Percentiles rank a stretch among this genome's conserved stretches.
Conservation (phyloP, 2,888 invertebrate species). For the Plutella xylostella region DNA sequence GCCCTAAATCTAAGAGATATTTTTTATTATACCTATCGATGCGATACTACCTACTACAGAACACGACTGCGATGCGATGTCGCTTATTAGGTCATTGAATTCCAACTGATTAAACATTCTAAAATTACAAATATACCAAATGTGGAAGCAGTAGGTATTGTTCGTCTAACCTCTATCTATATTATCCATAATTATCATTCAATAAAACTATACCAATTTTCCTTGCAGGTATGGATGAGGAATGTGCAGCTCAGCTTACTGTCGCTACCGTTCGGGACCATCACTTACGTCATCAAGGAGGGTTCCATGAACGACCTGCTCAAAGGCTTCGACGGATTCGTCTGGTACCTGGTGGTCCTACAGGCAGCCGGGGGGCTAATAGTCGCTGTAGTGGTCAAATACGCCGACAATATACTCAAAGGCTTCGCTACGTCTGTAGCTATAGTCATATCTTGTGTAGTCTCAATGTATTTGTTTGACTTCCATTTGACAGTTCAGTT, state of each 20-base stretch:
- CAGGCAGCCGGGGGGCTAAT: constrained; percentile 97
- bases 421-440: constrained; percentile 98
- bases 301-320: constrained; percentile 75
- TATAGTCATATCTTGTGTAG: constrained; percentile 94
- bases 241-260: constrained; percentile 96
- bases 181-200: too few relatives aligned
- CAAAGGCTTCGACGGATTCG: constrained; percentile 82
- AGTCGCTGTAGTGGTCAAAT: constrained; percentile 98
- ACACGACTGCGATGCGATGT: too few relatives aligned
- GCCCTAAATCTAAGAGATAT: too few relatives aligned
- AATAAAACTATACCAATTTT: too few relatives aligned
- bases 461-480: constrained; percentile 92
- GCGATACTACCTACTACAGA: too few relatives aligned
- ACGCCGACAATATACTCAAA: constrained; percentile 98
- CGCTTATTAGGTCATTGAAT: too few relatives aligned
- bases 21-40: too few relatives aligned
- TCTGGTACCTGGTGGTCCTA: constrained; percentile 87
- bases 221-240: constrained; percentile 86
- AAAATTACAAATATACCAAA: too few relatives aligned
- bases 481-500: constrained; percentile 92
- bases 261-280: constrained; percentile 88
- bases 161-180: too few relatives aligned
- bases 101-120: too few relatives aligned
- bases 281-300: constrained; percentile 83
- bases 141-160: too few relatives aligned